Base-by-base conservation (phyloP, 2,888 invertebrate genomes). In the Autographa pulchrina region DNA sequence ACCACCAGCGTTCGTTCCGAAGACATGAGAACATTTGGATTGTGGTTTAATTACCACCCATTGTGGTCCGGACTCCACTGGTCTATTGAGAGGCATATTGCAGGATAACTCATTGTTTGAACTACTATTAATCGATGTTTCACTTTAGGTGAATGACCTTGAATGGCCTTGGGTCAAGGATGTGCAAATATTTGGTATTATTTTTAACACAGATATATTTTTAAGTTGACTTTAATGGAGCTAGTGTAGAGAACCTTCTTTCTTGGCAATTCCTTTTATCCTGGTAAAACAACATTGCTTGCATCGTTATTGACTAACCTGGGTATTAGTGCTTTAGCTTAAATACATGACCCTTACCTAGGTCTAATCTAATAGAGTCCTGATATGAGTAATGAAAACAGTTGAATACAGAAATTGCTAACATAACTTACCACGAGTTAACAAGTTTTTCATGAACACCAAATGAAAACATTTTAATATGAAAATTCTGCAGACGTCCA, bases 11-110 rank as follows among this genome's bases (percentile, higher is more conserved):
- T 90, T 91, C 90, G 86, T 91, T 93, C 91, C 90, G 91, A 88
- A 91, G 93, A 91, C 90, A 90, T 84, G 89, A 89, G 92, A 91
- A 91, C 95, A 94, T 95, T 95, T 94, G 94, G 92, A 92, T 93
- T 94, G 91, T 91, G 85, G 89, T 93, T 94, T 95, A 95, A 95
- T 95, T 94, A 94, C 93, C 93, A 92, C 90, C 93, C 91, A 94
- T 95, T 95, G 95, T 94, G 92, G 90, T 82, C 81, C 86, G 88
- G 91, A 86, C 88, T 87, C 85, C 82, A 81, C 83, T 82, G 78
- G 73, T 41, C 79, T 65, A 78, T 81, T 80, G 82, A 78, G 77
- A 68, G 70, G 80, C 63, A 74, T 77, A 76, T 76, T 82, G 79
- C 84, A 83, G 62, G 48, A 52, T 65, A 62, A 68, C 62, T 63